phyloP scores from a whole-genome alignment of 1,140 invertebrate genomes.

The Neomicropteryx cornuta region DNA sequence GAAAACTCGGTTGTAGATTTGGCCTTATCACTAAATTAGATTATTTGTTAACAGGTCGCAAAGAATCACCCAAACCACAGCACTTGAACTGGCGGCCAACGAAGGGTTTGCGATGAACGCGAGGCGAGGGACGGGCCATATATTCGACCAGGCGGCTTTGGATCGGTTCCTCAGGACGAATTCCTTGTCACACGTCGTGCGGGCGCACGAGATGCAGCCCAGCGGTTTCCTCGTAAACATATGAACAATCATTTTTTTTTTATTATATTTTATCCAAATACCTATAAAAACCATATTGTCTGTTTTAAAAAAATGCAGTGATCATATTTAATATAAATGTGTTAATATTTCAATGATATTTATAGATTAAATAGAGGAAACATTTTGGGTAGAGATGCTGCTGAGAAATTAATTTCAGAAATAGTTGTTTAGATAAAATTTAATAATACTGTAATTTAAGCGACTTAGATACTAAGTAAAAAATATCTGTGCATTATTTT shows the following conservation, averaged over 20 bases:
- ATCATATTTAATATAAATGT: too few species aligned
- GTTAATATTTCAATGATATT: too few species aligned
- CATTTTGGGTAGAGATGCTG: too few species aligned
- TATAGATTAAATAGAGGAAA: too few species aligned
- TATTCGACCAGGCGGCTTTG: conserved; percentile 57
- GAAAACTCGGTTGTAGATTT: conserved; percentile 7
- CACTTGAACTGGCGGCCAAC: conserved; percentile 42
- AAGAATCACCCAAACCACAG: conserved; percentile 33
- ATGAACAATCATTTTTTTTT: conserved; percentile 7
- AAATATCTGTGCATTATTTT: too few species aligned
- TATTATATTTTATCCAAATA: too few species aligned
- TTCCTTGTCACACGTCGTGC: conserved; percentile 52
- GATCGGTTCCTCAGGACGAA: conserved; percentile 51
- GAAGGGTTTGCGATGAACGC: conserved; percentile 59
- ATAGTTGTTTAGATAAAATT: too few species aligned
- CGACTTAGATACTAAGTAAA: too few species aligned
- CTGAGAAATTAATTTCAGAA: too few species aligned
- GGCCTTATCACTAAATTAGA: conserved; percentile 9
- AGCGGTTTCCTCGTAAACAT: conserved; percentile 54
- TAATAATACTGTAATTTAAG: too few species aligned
- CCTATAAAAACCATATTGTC: too few species aligned
- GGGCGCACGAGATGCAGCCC: conserved; percentile 63
- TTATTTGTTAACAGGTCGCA: conserved; percentile 18
- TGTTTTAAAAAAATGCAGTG: too few species aligned
- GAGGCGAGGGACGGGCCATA: conserved; percentile 57